These are phyloP conservation scores for Beroe forskalii DNA, from an alignment of 37 sponge, comb jelly and placozoan species.

Conservation along the genomic window DNA sequence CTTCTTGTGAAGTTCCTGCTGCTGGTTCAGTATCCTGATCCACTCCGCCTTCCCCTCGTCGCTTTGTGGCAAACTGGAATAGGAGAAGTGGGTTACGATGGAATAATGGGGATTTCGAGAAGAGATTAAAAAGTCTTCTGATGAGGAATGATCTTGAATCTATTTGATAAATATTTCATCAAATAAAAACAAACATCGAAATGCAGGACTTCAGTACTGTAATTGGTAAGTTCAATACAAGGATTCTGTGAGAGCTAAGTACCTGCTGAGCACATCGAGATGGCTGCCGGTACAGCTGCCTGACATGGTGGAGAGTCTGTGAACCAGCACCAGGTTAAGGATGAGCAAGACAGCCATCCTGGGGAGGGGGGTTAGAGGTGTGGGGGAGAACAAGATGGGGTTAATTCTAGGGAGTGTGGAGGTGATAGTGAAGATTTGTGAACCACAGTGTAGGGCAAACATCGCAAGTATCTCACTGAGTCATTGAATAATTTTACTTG, in stretches of 20 bases:
- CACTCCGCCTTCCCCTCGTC: slow-evolving; percentile 25
- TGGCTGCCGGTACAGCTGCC: not conserved
- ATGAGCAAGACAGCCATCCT: slow-evolving; percentile 55
- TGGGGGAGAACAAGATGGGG: not conserved
- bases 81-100: not conserved
- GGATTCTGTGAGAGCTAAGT: too few species aligned
- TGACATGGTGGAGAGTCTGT: slow-evolving; percentile 36
- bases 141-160: too few species aligned
- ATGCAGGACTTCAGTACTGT: too few species aligned
- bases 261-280: slow-evolving; percentile 47
- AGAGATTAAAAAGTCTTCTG: too few species aligned
- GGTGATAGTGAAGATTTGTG: too few species aligned
- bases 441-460: not conserved
- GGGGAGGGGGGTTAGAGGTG: not conserved
- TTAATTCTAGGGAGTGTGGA: not conserved
- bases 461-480: not conserved
- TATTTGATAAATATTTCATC: too few species aligned
- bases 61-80: slow-evolving; percentile 34
- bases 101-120: too few species aligned
- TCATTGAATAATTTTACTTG: too few species aligned
- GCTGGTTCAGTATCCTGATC: slow-evolving; percentile 15
- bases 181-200: too few species aligned
- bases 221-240: too few species aligned
- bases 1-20: slow-evolving; percentile 47
- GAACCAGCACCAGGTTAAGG: slow-evolving; percentile 29